These are phyloP conservation scores for Marcusenius ussheri DNA, from an alignment of 2,113 vertebrate genomes.

Conservation along the genomic window DNA sequence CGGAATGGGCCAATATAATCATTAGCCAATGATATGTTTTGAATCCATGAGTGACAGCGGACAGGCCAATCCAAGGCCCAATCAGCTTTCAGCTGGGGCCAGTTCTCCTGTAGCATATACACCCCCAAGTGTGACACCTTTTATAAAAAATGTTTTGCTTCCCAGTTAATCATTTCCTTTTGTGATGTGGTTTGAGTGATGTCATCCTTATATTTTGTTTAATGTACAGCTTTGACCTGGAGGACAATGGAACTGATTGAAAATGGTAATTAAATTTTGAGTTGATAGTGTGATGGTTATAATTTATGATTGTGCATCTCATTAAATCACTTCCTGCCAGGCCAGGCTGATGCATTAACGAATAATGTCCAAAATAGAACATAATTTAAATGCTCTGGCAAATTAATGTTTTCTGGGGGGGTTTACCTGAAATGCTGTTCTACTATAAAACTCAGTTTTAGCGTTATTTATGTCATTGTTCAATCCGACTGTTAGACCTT, in stretches of 20 bases:
- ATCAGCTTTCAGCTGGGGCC: not conserved
- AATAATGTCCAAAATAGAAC: not conserved
- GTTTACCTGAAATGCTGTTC: not conserved
- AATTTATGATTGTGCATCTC: slow-evolving; percentile 9
- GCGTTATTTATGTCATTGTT: not conserved
- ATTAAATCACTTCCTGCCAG: not conserved
- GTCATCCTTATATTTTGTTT: not conserved
- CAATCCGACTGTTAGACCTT: not conserved
- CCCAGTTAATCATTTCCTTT: not conserved
- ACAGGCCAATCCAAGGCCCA: not conserved
- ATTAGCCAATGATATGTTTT: not conserved
- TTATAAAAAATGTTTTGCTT: not conserved
- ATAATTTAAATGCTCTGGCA: slow-evolving; percentile 1
- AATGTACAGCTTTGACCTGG: slow-evolving; percentile 1
- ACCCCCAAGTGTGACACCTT: not conserved
- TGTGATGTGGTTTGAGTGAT: not conserved
- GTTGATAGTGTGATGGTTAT: not conserved
- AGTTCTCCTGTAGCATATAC: not conserved
- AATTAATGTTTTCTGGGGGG: not conserved
- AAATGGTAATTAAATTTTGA: slow-evolving; percentile 11
- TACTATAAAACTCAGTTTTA: not conserved
- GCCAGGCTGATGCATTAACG: not conserved
- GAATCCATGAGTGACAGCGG: not conserved
- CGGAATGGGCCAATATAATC: not conserved
- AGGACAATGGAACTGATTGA: slow-evolving; percentile 11